Percentiles rank a stretch among this genome's conserved stretches.
Evolutionary conservation across 2,888 invertebrate genomes (phyloP).

Genomic region (Dasypogon diadema): DNA sequence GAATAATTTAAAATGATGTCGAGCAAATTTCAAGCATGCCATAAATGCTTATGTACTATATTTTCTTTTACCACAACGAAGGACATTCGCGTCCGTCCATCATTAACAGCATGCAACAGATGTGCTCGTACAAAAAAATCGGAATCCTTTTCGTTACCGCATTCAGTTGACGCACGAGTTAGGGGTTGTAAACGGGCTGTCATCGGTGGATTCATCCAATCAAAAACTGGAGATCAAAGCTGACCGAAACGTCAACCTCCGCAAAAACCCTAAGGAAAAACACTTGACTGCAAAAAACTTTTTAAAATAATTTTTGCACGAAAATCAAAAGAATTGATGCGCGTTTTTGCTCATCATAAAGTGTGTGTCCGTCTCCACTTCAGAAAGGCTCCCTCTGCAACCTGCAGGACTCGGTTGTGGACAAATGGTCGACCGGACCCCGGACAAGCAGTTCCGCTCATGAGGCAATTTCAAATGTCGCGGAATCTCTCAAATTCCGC

Average conservation of each 20-base stretch:
- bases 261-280: slow-evolving; percentile 6
- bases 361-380: slow-evolving; percentile 12
- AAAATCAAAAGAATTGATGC: slow-evolving; percentile 44
- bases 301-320: slow-evolving; percentile 49
- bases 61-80: too few relatives aligned
- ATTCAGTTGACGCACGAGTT: slow-evolving; percentile 47
- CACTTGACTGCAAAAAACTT: slow-evolving; percentile 24
- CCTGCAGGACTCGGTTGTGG: too few relatives aligned
- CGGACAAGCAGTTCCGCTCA: neutral
- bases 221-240: slow-evolving; percentile 28
- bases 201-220: slow-evolving; percentile 16
- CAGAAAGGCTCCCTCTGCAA: neutral
- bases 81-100: neutral
- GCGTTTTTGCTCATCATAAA: slow-evolving; percentile 43
- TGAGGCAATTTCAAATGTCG: slow-evolving; percentile 34
- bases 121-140: neutral
- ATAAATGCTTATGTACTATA: too few relatives aligned
- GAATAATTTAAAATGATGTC: too few relatives aligned
- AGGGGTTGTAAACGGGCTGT: slow-evolving; percentile 24
- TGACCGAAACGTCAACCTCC: neutral
- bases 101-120: slow-evolving; percentile 26
- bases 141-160: slow-evolving; percentile 12
- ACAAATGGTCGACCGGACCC: neutral
- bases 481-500: slow-evolving; percentile 44
- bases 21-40: too few relatives aligned